phyloP scores from a whole-genome alignment of 1,140 invertebrate genomes.

The Stegodyphus dumicola region DNA sequence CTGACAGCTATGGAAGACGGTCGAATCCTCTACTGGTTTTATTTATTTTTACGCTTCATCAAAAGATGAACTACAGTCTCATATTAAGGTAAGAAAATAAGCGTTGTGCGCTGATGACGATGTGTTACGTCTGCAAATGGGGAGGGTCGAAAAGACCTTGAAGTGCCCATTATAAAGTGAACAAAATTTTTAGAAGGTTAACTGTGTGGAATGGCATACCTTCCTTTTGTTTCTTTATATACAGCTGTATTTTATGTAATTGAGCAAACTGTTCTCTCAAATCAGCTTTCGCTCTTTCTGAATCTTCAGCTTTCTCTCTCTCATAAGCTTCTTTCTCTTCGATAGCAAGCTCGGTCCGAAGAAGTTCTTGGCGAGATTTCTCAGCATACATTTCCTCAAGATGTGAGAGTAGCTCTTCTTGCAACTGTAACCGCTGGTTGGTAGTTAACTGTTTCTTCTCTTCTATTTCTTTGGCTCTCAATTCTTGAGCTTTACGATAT shows the following conservation, averaged over 20 bases:
- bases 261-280: slow-evolving; percentile 11
- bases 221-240: slow-evolving; percentile 38
- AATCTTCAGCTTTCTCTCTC: slow-evolving; percentile 2
- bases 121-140: too few species aligned
- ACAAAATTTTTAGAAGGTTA: too few species aligned
- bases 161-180: too few species aligned
- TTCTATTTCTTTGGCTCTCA: slow-evolving; percentile 24
- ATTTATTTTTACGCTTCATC: too few species aligned
- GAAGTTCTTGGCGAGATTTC: slow-evolving; percentile 9
- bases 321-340: slow-evolving; percentile 23
- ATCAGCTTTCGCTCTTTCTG: slow-evolving; percentile 1
- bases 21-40: too few species aligned
- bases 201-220: background rate
- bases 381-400: slow-evolving; percentile 24
- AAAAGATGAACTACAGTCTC: too few species aligned
- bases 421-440: slow-evolving; percentile 26
- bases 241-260: slow-evolving; percentile 35
- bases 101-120: too few species aligned
- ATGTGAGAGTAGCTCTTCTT: slow-evolving; percentile 32
- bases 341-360: slow-evolving; percentile 26
- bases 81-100: too few species aligned
- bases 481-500: slow-evolving; percentile 49
- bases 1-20: too few species aligned
- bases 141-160: too few species aligned
- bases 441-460: slow-evolving; percentile 23